phyloP scores from a whole-genome alignment of 2,888 invertebrate species.

The Heteromyza rotundicornis region DNA sequence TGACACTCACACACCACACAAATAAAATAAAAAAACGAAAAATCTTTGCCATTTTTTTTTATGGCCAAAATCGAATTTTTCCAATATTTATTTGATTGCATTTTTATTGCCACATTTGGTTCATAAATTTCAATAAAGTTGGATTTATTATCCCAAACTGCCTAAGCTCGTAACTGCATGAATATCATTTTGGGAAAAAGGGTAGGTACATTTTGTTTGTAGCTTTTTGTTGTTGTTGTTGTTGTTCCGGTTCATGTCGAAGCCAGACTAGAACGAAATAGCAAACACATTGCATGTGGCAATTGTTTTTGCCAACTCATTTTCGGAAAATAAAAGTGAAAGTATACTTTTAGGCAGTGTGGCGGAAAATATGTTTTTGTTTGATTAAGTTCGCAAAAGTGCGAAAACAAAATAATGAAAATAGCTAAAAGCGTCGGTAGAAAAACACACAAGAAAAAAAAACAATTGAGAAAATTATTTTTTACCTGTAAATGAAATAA shows the following conservation, averaged over 20 bases:
- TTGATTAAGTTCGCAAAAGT: background rate
- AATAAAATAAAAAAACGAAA: background rate
- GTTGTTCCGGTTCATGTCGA: background rate
- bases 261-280: too few relatives aligned
- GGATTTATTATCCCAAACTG: background rate
- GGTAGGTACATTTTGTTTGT: too few relatives aligned
- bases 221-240: background rate
- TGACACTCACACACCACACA: background rate
- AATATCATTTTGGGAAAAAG: background rate
- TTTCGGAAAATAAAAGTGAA: background rate
- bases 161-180: background rate
- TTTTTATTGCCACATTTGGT: background rate
- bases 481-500: background rate
- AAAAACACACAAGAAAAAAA: background rate
- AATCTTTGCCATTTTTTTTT: too few relatives aligned
- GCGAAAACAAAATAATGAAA: too few relatives aligned
- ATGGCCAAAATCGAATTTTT: background rate
- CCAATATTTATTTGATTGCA: background rate
- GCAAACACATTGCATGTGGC: background rate
- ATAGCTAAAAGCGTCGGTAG: background rate
- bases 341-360: conserved; percentile 1
- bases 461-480: background rate
- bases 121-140: background rate
- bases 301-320: conserved; percentile 7
- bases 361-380: background rate